A percentile compares a stretch with the other conserved stretches of the same genome.
phyloP scores from a whole-genome alignment of 2,113 vertebrate genomes.

The Austrofundulus limnaeus region DNA sequence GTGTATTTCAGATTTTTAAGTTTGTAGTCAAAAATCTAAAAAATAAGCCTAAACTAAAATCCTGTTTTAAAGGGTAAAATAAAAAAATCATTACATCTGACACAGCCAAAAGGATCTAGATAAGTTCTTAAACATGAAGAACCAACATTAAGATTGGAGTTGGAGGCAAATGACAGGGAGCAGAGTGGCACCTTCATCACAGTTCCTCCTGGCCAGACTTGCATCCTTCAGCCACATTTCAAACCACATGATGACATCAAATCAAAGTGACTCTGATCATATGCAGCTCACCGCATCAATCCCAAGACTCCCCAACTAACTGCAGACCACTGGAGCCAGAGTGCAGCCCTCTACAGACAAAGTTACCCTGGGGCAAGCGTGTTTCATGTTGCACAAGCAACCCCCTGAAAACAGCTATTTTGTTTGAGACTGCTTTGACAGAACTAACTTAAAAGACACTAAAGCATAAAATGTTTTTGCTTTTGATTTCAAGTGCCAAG shows the following conservation, averaged over 20 bases:
- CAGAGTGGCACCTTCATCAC: conserved; percentile 7
- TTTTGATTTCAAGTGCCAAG: conserved; percentile 14
- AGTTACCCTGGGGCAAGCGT: conserved; percentile 46
- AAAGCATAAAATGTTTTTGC: conserved; percentile 31
- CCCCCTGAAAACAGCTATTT: conserved; percentile 55
- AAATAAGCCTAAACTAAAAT: too few species aligned
- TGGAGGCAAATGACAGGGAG: conserved; percentile 1
- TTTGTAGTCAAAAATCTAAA: too few species aligned
- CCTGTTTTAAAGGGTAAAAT: too few species aligned
- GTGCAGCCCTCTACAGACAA: conserved; percentile 54
- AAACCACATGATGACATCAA: conserved; percentile 56
- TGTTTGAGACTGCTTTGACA: conserved; percentile 49
- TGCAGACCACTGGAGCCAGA: conserved; percentile 68
- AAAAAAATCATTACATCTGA: too few species aligned
- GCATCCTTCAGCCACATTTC: conserved; percentile 35
- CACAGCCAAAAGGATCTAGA: too few species aligned
- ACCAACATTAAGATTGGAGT: too few species aligned
- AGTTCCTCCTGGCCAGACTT: conserved; percentile 22
- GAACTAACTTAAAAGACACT: conserved; percentile 34
- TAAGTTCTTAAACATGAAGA: too few species aligned
- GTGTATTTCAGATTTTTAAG: too few species aligned
- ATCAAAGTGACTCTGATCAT: conserved; percentile 61
- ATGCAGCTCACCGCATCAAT: conserved; percentile 59
- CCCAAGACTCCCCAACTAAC: conserved; percentile 49
- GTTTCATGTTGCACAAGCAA: conserved; percentile 52